Evolutionary conservation across 1,140 invertebrate genomes (phyloP), one percentile per base, ranked within the genome.

Genomic region (Brachionus koreanus): DNA sequence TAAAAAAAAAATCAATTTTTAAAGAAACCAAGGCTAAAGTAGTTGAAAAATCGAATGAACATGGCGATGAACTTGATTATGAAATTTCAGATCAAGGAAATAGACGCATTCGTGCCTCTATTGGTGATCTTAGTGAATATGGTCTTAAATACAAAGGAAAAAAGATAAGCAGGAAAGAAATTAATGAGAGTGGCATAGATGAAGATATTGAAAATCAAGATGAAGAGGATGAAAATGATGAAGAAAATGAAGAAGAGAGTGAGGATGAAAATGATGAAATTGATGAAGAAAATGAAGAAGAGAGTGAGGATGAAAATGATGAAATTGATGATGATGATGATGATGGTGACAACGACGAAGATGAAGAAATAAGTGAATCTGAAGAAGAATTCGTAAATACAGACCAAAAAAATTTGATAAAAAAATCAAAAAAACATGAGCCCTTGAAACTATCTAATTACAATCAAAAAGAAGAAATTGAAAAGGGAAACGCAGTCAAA

Each of bases 401-500:
- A 57, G 23, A 67, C 12, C 33, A 12, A 29, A 82, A 72, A 57
- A 42, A 69, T 29, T 67, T 67, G 6, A 67, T 83, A 13, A 65
- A 75, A 25, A 42, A 75, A n/a, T 35, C 29, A 16, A 65, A 57
- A 13, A 35, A 35, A 5, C 16, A 72, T 9, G 67, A 75, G n/a
- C 43, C 23, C 12, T 37, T 82, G 19, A 84, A 85, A 52, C 86
- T 87, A 81, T 85, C 85, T 10, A 85, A 84, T 67, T 74, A 84
- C 37, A 91, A 92, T 87, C 83, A 90, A 3, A 87, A 87, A n/a
- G 90, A 90, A 83, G 92, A 93, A 85, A 89, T 92, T 3, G 91
- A 93, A 84, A 95, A 94, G 89, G 93, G 93, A 37, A 88, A 90
- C n/a, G 92, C 91, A 85, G 92, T 94, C 1, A 91, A 91, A 87